Base-by-base conservation (phyloP, 64 coral and sea anemone genomes). In the Acropora tenuis region DNA sequence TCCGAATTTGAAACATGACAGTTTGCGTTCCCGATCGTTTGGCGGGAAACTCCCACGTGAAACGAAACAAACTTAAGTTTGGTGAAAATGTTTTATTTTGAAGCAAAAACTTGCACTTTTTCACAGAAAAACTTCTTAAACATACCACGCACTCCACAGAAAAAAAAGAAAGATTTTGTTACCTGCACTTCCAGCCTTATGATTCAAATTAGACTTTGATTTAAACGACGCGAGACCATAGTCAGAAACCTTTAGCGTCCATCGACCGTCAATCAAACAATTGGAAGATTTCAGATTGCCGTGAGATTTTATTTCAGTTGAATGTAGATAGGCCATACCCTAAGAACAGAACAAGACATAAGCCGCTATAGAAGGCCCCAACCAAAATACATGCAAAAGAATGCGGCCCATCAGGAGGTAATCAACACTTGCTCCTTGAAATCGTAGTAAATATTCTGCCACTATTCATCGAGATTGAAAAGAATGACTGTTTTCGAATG, bases 251-350 rank as follows among this genome's bases (percentile, higher is more conserved):
- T 96, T 96, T 15, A 96, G 75, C 15, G 88, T 81, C 94, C 94
- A 96, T 46, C 91, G 94, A 72, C 94, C 90, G 77, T 96, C 94
- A 17, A 96, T 92, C 65, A 96, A 75, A 47, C 94, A 96, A 50
- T 96, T 96, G 3, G 84, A 84, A 74, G 94, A 96, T 63, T 96
- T 96, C 5, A 96, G 66, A 67, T 86, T 89, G 7, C 94, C 94
- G 50, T 96, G 94, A 58, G 74, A 92, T 53, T 72, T 96, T 45
- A 96, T 57, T 41, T 96, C 94, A 16, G 94, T 80, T 18, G 58
- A 80, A 73, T 96, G 94, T 16, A 96, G 81, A 85, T 78, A 96
- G 8, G 87, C 87, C 94, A 96, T 96, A 19, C 94, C 94, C 94
- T 96, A 63, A 48, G 1, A 19, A 89, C 40, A 41, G 17, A 75